Percentiles rank a stretch among this genome's conserved stretches.
Conservation (phyloP, 2,888 invertebrate genomes). For the Nipponacmea schrenckii region DNA sequence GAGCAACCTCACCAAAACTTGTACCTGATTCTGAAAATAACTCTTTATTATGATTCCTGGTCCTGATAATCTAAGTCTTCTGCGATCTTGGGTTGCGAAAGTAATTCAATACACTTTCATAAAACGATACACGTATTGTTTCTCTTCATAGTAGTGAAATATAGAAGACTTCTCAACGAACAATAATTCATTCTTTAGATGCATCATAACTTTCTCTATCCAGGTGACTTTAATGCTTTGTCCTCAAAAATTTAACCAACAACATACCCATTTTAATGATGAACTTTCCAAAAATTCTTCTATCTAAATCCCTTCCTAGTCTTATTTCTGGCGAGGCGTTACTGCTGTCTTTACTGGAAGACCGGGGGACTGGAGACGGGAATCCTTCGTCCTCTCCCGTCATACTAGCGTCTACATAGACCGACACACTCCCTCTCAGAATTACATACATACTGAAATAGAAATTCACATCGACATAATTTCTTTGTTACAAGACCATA, state of each 20-base stretch:
- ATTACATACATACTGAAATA: slow-evolving; percentile 60
- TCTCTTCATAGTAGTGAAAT: too few relatives aligned
- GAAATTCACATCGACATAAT: neutral
- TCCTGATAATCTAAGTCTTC: too few relatives aligned
- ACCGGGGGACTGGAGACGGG: slow-evolving; percentile 10
- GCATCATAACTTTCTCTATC: too few relatives aligned
- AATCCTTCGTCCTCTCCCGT: slow-evolving; percentile 48
- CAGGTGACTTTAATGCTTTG: too few relatives aligned
- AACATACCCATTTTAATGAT: slow-evolving; percentile 55
- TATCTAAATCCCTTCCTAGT: slow-evolving; percentile 33
- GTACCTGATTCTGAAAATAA: slow-evolving; percentile 51
- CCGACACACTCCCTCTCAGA: slow-evolving; percentile 54
- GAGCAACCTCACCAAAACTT: slow-evolving; percentile 62
- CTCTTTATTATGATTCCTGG: too few relatives aligned
- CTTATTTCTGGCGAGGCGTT: slow-evolving; percentile 10
- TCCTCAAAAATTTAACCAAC: neutral
- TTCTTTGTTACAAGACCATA: too few relatives aligned
- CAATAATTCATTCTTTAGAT: too few relatives aligned
- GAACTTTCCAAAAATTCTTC: slow-evolving; percentile 53
- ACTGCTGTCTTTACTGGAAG: slow-evolving; percentile 19
- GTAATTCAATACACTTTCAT: too few relatives aligned
- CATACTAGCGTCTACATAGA: slow-evolving; percentile 59
- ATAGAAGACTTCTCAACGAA: too few relatives aligned
- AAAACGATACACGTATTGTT: too few relatives aligned
- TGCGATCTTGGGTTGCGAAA: too few relatives aligned